Base-by-base conservation (phyloP, 1,140 invertebrate genomes). In the Sinella curviseta region DNA sequence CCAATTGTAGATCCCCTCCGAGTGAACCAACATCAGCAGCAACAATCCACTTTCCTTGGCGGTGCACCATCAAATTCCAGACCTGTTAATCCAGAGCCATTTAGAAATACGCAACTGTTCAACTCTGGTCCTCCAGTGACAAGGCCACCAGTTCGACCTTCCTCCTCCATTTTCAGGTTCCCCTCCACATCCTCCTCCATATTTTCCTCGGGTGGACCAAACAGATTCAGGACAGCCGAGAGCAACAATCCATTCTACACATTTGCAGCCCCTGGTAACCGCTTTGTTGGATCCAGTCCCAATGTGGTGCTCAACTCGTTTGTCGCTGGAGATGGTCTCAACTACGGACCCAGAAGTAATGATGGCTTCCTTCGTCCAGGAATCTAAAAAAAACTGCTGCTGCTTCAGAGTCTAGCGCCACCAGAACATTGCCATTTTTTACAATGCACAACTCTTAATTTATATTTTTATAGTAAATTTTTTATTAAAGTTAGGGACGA, bases 51-150 rank as follows among this genome's bases (percentile, higher is more conserved):
- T 26, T 60, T 60, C 24, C 55, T 60, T 24, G 12, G 55, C 24
- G 14, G n/a, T 48, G 39, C 39, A 48, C 39, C 39, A 4, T 17
- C 4, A 48, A 48, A 60, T 60, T 60, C 55, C 4, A 8, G 12
- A 60, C 55, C 55, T n/a, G n/a, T n/a, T n/a, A n/a, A n/a, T 60
- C 55, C 12, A 26, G 12, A 60, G 24, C 55, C 8, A n/a, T 70
- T 70, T 30, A 70, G 65, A 30, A 70, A 70, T n/a, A 70, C 65
- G 1, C 65, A 70, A 33, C n/a, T 70, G 8, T 70, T 70, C 57
- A 60, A 26, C 24, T 26, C 57, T 4, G 8, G 8, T 14, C 31
- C 65, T 70, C 24, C 65, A 2, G 65, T 70, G 2, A 33, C 3
- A 17, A 8, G 31, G 26, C 26, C 3, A 4, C 65, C 65, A 14